A percentile compares a stretch with the other conserved stretches of the same genome.
phyloP scores from a whole-genome alignment of 1,140 invertebrate genomes.

The Batillaria attramentaria region DNA sequence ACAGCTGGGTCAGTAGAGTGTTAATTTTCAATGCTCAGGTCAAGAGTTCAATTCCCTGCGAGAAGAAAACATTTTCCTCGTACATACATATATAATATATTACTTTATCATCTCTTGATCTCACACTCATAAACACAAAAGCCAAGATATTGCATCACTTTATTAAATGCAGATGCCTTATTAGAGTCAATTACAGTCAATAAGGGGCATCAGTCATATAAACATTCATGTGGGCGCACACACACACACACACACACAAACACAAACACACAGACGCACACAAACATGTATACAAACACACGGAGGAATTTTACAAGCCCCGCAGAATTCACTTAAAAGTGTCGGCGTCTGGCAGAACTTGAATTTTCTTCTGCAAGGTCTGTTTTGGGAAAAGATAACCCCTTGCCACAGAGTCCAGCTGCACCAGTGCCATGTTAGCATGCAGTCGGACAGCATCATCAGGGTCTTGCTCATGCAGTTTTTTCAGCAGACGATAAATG shows the following conservation, averaged over 20 bases:
- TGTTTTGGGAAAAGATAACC: constrained; percentile 77
- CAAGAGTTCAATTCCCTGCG: too few relatives aligned
- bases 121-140: too few relatives aligned
- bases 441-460: constrained; percentile 82
- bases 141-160: too few relatives aligned
- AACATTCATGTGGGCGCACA: neutral
- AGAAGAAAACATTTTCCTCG: too few relatives aligned
- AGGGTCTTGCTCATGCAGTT: constrained; percentile 77
- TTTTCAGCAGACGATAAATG: constrained; percentile 81
- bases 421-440: constrained; percentile 82
- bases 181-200: too few relatives aligned
- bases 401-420: constrained; percentile 81
- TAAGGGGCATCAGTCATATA: too few relatives aligned
- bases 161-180: too few relatives aligned
- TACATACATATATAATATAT: too few relatives aligned
- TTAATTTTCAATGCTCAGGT: too few relatives aligned
- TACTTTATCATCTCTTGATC: too few relatives aligned
- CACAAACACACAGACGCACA: neutral
- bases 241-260: neutral
- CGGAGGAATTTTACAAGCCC: neutral
- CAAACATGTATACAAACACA: neutral
- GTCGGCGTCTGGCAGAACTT: constrained; percentile 62
- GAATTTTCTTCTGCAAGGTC: constrained; percentile 78
- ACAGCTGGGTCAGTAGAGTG: too few relatives aligned
- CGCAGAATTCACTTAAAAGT: constrained; percentile 9